Conservation (phyloP, 2,113 vertebrate species). For the Lophochroa leadbeateri region DNA sequence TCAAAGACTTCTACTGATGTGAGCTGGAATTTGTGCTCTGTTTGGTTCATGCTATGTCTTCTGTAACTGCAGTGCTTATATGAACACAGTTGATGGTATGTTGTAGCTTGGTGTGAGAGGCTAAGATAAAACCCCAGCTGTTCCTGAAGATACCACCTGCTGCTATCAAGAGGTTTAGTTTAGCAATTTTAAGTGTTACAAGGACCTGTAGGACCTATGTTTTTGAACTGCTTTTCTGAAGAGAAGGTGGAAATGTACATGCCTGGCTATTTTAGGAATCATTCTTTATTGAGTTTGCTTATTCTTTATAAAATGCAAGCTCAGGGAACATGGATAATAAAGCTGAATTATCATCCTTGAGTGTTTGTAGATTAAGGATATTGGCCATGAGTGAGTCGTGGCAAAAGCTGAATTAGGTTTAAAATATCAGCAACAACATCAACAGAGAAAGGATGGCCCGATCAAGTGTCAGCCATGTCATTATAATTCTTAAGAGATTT, state of each 20-base stretch:
- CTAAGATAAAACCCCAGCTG: constrained; percentile 50
- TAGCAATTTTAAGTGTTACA: constrained; percentile 41
- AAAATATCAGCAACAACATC: neutral
- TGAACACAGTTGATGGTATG: constrained; percentile 14
- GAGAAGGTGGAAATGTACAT: neutral
- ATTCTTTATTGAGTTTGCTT: constrained; percentile 15
- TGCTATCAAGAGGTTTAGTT: constrained; percentile 45
- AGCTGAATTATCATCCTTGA: constrained; percentile 13
- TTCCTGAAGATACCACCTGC: constrained; percentile 10
- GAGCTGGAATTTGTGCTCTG: neutral
- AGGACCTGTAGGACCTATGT: neutral
- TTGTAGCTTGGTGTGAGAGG: constrained; percentile 50
- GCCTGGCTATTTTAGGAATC: constrained; percentile 28
- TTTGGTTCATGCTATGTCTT: constrained; percentile 32
- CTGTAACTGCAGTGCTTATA: constrained; percentile 28
- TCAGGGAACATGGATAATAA: neutral
- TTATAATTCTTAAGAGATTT: neutral
- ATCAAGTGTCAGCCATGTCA: accelerated
- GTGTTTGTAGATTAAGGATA: constrained; percentile 14
- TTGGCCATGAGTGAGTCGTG: neutral
- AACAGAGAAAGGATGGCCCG: neutral
- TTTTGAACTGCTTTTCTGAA: constrained; percentile 20
- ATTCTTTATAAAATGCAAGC: neutral
- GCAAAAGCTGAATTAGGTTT: neutral
- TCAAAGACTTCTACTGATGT: neutral